Evolutionary conservation across 2,113 vertebrate genomes (phyloP).

Genomic region (Eurystomus gularis): DNA sequence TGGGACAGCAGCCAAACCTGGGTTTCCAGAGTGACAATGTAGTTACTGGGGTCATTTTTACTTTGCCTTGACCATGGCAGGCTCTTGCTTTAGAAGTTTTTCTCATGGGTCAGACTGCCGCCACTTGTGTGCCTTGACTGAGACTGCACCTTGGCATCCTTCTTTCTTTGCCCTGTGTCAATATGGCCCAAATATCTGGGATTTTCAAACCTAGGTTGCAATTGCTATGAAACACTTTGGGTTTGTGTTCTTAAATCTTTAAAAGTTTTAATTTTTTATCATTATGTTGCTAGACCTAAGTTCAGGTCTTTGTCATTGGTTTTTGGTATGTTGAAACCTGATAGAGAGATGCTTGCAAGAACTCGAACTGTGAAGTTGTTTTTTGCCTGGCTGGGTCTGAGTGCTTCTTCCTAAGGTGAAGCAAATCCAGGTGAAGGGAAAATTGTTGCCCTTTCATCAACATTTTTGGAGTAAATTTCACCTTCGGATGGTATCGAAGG

Average conservation of each 20-base stretch:
- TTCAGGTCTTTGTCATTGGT: background rate
- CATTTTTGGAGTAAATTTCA: background rate
- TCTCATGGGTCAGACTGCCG: background rate
- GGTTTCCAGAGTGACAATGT: background rate
- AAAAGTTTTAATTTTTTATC: background rate
- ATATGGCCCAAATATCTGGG: background rate
- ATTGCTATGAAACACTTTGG: background rate
- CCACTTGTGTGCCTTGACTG: rapidly evolving
- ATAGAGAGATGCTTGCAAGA: conserved; percentile 17
- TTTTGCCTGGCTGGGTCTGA: conserved; percentile 3
- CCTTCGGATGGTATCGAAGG: too few species aligned
- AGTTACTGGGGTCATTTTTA: background rate
- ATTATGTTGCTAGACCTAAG: background rate
- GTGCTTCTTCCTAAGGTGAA: conserved; percentile 9
- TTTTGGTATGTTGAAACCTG: background rate
- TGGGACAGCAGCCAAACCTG: background rate
- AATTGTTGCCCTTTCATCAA: conserved; percentile 12
- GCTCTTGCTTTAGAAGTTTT: background rate
- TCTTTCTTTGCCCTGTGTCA: background rate
- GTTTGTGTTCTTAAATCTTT: conserved; percentile 2
- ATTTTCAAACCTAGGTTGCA: conserved; percentile 14
- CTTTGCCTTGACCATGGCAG: background rate
- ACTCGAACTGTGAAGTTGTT: background rate
- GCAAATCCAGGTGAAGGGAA: conserved; percentile 32
- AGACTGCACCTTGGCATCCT: background rate